Conservation (phyloP, 2,797 vertebrate species). For the Aselliscus stoliczkanus region DNA sequence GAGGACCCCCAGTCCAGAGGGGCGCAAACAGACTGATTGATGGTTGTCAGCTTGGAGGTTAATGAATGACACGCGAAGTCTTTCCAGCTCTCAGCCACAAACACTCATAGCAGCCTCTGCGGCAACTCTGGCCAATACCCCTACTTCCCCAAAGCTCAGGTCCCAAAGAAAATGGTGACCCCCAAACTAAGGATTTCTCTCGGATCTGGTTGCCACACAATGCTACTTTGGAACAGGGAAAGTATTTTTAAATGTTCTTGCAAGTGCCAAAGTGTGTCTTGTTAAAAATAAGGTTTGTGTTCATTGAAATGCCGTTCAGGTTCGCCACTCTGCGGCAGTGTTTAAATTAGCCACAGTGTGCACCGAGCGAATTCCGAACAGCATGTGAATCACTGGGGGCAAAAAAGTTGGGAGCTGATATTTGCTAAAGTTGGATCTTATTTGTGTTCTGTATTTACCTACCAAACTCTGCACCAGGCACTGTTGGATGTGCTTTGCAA, state of each 20-base stretch:
- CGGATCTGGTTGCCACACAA: constrained; percentile 25
- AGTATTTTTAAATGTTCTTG: constrained; percentile 76
- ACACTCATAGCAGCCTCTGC: background rate
- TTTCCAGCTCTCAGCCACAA: background rate
- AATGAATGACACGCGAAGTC: background rate
- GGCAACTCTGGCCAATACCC: background rate
- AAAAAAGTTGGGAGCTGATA: constrained; percentile 57
- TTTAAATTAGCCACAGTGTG: constrained; percentile 67
- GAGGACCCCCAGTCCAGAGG: background rate
- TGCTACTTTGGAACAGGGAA: constrained; percentile 40
- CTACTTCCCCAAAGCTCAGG: background rate
- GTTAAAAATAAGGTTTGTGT: constrained; percentile 74
- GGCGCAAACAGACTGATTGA: background rate
- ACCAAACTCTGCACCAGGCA: background rate
- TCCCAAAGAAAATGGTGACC: background rate
- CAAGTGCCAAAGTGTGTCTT: constrained; percentile 66
- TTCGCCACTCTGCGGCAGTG: background rate
- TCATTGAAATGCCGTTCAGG: constrained; percentile 70
- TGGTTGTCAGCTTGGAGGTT: background rate
- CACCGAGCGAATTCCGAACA: constrained; percentile 15
- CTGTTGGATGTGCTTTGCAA: background rate
- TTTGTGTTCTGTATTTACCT: constrained; percentile 38
- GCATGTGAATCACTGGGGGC: constrained; percentile 43
- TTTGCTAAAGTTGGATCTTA: constrained; percentile 62
- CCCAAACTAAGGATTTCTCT: constrained; percentile 33